Base-by-base conservation (phyloP, 2,888 invertebrate genomes). In the Dione juno region DNA sequence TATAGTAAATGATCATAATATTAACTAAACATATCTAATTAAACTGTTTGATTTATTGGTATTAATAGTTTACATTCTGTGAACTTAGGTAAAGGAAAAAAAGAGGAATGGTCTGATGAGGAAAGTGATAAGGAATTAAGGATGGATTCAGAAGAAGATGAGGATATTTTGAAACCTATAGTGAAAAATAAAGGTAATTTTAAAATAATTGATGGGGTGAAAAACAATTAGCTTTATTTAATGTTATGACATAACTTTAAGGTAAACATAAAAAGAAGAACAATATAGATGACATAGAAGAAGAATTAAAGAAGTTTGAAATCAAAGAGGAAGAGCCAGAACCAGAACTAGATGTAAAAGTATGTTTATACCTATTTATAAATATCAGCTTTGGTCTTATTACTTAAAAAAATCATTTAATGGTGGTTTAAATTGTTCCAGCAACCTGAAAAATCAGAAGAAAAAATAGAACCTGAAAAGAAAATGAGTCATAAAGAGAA, bases 401-500 rank as follows among this genome's bases (percentile, higher is more conserved):
- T 48, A 48, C 19, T 6, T 1, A 21, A 65, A 40, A 40, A 21
- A 14, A 14, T 14, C 28, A 28, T 65, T 21, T 19, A 52, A 16
- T 19, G 11, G 6, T 28, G 8, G n/a, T 21, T 1, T 41, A n/a
- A 67, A 69, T 69, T 76, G 57, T 63, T 87, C 86, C 77, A 67
- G 35, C 70, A 74, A 59, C 63, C 84, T 14, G 70, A 81, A 67
- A 84, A 86, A 14, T 75, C 85, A 16, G 82, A 79, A 72, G 82
- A 84, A 19, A 81, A 80, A 53, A 77, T 81, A 1, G 94, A 94
- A 74, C 81, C 88, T 0, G 96, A 96, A 74, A 97, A 97, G 87
- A 97, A 97, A 86, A 82, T 98, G 66, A 96, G 97, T 1, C 97
- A 98, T 84, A 98, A 98, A 88, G 98, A 98, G 84, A 98, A 97